Base-by-base conservation (phyloP, 1,140 invertebrate species). In the Yoshiicerus persimilis region DNA sequence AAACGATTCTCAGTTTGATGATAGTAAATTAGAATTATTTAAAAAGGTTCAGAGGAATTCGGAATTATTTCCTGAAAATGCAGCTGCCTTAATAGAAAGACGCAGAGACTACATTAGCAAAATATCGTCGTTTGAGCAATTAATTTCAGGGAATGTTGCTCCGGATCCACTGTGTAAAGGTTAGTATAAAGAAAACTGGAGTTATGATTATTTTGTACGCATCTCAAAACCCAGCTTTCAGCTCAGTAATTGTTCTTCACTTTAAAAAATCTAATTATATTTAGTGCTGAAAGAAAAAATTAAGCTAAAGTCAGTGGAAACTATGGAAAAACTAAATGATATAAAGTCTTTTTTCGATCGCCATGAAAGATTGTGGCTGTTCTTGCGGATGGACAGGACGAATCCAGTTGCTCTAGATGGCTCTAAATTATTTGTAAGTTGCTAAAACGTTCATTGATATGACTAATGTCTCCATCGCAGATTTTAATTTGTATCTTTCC, bases 381-480 rank as follows among this genome's bases (percentile, higher is more conserved):
- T 87, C 56, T 13, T 87, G 2, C 70, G 62, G 1, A 80, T 87
- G 75, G 86, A 87, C 25, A 87, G 80, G 16, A 20, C 70, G 4
- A 56, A 80, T 32, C 86, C 86, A 10, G 11, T 23, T 8, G 27
- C 36, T 9, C 23, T 87, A 8, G 47, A 87, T 23, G 77, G 86
- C 20, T 36, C 27, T 2, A 62, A 62, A 56, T 32, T 87, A 27
- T 56, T 83, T 75, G 34, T 80, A 38, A 34, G 75, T 38, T 16
- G 8, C 62, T 8, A 5, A 25, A 23, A 16, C 2, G 20, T 23
- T 64, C 2, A 41, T 64, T 64, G n/a, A 20, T 16, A 64, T 64
- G 6, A 27, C 6, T 23, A 25, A 25, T 23, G 10, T 25, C 23
- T 10, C n/a, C n/a, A 6, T 23, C n/a, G 25, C 10, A 64, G 23